phyloP scores from a whole-genome alignment of 2,888 invertebrate genomes.

The Euphydryas editha region DNA sequence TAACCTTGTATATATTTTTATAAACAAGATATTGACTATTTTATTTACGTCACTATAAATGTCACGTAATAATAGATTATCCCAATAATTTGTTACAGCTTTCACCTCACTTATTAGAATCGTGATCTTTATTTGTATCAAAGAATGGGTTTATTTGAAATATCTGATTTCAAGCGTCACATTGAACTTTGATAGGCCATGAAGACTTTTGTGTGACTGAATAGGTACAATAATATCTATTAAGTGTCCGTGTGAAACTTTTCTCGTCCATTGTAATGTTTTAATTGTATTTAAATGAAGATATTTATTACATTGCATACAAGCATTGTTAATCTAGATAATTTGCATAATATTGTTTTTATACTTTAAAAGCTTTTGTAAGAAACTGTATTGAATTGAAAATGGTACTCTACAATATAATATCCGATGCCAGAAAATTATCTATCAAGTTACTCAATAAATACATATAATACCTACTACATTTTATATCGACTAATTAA shows the following conservation, averaged over 20 bases:
- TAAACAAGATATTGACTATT: not conserved
- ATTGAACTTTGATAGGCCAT: constrained; percentile 38
- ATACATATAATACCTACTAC: no score
- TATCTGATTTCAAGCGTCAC: constrained; percentile 46
- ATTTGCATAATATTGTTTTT: not conserved
- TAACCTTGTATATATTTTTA: not conserved
- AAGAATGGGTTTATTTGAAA: constrained; percentile 50
- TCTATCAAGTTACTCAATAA: no score
- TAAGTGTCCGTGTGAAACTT: constrained; percentile 19
- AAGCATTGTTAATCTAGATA: not conserved
- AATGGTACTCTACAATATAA: no score
- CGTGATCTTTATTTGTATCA: constrained; percentile 43
- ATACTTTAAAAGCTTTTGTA: not conserved
- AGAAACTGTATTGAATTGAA: not conserved
- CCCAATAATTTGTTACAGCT: constrained; percentile 44
- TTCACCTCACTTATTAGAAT: constrained; percentile 48
- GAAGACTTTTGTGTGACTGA: constrained; percentile 30
- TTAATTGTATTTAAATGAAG: constrained; percentile 25
- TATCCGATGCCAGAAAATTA: no score
- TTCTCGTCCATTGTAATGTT: constrained; percentile 23
- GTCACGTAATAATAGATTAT: constrained; percentile 12
- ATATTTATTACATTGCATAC: constrained; percentile 10
- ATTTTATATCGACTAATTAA: no score
- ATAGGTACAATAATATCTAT: constrained; percentile 20
- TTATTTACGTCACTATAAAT: constrained; percentile 1